phyloP scores from a whole-genome alignment of 2,797 vertebrate genomes.

The Graptemys geographica region DNA sequence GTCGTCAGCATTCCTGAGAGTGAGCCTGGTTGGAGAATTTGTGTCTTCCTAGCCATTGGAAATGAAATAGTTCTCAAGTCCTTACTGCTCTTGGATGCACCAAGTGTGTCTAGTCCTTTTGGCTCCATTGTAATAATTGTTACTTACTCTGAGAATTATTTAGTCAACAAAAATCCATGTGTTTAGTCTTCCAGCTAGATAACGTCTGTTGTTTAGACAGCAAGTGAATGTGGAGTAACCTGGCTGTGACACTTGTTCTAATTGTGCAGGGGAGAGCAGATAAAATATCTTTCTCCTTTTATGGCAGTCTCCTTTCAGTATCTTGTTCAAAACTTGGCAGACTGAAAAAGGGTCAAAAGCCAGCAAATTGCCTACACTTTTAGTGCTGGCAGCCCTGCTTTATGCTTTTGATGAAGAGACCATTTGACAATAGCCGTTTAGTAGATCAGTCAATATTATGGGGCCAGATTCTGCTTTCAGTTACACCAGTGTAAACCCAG shows the following conservation, averaged over 20 bases:
- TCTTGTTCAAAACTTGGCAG: neutral
- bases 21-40: neutral
- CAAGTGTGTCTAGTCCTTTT: neutral
- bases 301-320: neutral
- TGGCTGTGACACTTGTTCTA: neutral
- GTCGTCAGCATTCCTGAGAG: neutral
- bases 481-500: neutral
- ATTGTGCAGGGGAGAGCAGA: neutral
- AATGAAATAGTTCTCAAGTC: neutral
- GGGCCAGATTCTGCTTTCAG: neutral
- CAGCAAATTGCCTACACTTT: neutral
- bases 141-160: neutral
- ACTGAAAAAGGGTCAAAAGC: neutral
- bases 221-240: neutral
- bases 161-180: neutral
- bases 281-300: neutral
- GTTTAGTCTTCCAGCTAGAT: neutral
- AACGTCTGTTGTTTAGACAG: neutral
- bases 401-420: neutral
- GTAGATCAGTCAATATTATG: rapidly evolving
- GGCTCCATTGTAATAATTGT: neutral
- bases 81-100: neutral
- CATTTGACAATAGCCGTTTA: neutral
- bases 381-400: neutral
- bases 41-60: neutral